These are phyloP conservation scores for Macrobrachium rosenbergii DNA, from an alignment of 1,140 invertebrate genomes.

Conservation along the genomic window DNA sequence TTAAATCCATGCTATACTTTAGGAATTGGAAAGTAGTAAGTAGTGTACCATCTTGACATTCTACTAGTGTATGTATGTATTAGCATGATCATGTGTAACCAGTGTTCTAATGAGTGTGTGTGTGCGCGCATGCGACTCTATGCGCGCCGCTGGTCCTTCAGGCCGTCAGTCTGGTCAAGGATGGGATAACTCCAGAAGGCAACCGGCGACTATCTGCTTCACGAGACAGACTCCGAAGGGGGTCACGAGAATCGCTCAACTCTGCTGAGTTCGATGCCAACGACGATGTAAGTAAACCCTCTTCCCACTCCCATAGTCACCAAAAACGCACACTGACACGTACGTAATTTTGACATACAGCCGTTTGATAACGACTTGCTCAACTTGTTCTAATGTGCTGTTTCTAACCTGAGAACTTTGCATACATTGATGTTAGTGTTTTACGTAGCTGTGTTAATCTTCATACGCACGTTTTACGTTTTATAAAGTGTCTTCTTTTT, in stretches of 20 bases:
- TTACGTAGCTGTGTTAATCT: no score
- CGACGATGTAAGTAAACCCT: slow-evolving; percentile 58
- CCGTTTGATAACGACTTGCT: background rate
- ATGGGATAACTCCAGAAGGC: slow-evolving; percentile 67
- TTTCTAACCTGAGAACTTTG: background rate
- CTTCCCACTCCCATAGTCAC: slow-evolving; percentile 46
- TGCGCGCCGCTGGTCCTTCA: slow-evolving; percentile 50
- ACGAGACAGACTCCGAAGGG: slow-evolving; percentile 71
- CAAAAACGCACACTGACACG: slow-evolving; percentile 56
- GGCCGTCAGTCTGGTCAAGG: slow-evolving; percentile 60
- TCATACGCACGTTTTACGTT: no score
- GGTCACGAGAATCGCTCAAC: slow-evolving; percentile 77
- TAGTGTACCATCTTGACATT: background rate
- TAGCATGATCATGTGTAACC: slow-evolving; percentile 43
- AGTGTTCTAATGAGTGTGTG: slow-evolving; percentile 51
- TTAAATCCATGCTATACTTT: no score
- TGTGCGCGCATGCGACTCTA: slow-evolving; percentile 39
- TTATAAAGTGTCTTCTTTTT: no score
- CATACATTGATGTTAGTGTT: no score
- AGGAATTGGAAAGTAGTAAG: no score
- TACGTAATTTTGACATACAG: slow-evolving; percentile 34
- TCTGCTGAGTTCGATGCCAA: slow-evolving; percentile 70
- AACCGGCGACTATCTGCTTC: slow-evolving; percentile 68
- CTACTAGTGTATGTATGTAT: slow-evolving; percentile 16
- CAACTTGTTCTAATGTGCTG: background rate